Evolutionary conservation across 1,140 invertebrate species (phyloP), one percentile per base, ranked within the genome.

Genomic region (Papilio machaon): DNA sequence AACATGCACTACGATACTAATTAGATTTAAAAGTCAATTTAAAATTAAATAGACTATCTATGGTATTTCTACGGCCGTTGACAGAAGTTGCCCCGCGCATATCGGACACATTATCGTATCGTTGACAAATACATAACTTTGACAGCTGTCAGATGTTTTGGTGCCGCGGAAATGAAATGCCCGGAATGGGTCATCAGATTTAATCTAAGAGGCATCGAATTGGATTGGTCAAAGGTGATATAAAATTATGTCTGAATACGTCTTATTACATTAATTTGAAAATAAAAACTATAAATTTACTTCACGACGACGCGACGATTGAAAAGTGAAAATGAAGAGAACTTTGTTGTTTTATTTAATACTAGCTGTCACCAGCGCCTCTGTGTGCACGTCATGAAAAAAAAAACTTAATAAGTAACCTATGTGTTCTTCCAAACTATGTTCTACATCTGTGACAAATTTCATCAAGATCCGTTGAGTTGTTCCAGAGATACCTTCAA

Each of bases 71-170:
- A 23, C 10, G 60, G 60, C 10, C 30, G 11, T 35, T 70, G 30
- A 70, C 30, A 35, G 9, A 64, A 23, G 23, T 64, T 30, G 23
- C 23, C 23, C 19, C 23, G 60, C 11, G 23, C n/a, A 4, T 64
- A 30, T 64, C 60, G 10, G 60, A 10, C 30, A 70, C 30, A 70
- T 70, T 70, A 70, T 70, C 64, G 5, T 70, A 70, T 70, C 64
- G 13, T 70, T 35, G 4, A 70, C 11, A 35, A 70, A 43, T 43
- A 43, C 38, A 70, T 35, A 70, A 70, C 30, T 13, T 30, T 70
- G 64, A 35, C 64, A 5, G 19, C 30, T 35, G 64, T 38, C 64
- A 70, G 11, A 2, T 35, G 64, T 70, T 19, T 19, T 70, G 60
- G 60, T 67, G 13, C 30, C 23, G 64, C 23, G 64, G 64, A 38